phyloP scores from a whole-genome alignment of 2,888 invertebrate genomes.

The Agelastica alni region DNA sequence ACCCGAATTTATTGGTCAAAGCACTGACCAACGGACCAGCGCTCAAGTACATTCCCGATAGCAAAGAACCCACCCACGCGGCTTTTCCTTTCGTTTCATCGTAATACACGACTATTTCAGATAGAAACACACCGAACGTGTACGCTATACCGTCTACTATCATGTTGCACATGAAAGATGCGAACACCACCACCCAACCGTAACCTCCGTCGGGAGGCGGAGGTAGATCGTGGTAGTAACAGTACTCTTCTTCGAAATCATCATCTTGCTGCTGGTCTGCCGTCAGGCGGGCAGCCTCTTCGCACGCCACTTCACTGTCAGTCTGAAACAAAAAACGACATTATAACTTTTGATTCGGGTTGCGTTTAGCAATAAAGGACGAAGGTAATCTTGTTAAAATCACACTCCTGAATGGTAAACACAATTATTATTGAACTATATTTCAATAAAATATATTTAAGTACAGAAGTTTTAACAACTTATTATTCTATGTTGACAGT shows the following conservation, averaged over 20 bases:
- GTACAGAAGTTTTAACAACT: too few relatives aligned
- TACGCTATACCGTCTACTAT: slow-evolving; percentile 99
- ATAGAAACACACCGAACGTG: slow-evolving; percentile 92
- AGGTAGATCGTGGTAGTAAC: slow-evolving; percentile 78
- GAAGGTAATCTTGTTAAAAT: too few relatives aligned
- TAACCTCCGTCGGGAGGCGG: slow-evolving; percentile 91
- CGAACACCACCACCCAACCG: slow-evolving; percentile 94
- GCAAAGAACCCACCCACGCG: slow-evolving; percentile 92
- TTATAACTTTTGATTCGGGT: too few relatives aligned
- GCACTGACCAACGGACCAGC: slow-evolving; percentile 95
- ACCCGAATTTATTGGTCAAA: slow-evolving; percentile 94
- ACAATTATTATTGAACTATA: too few relatives aligned
- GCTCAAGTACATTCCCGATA: slow-evolving; percentile 94
- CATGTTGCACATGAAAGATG: slow-evolving; percentile 97
- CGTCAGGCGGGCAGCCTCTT: slow-evolving; percentile 80
- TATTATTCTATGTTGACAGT: too few relatives aligned
- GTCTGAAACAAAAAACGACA: slow-evolving; percentile 66
- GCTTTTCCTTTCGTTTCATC: slow-evolving; percentile 87
- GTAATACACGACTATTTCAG: slow-evolving; percentile 79
- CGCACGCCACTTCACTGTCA: slow-evolving; percentile 85
- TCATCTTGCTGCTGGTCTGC: slow-evolving; percentile 63
- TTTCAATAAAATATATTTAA: too few relatives aligned
- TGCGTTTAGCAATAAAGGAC: too few relatives aligned
- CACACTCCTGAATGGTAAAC: too few relatives aligned
- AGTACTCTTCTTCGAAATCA: slow-evolving; percentile 66